phyloP scores from a whole-genome alignment of 2,888 invertebrate species.

The Bimastos eiseni region DNA sequence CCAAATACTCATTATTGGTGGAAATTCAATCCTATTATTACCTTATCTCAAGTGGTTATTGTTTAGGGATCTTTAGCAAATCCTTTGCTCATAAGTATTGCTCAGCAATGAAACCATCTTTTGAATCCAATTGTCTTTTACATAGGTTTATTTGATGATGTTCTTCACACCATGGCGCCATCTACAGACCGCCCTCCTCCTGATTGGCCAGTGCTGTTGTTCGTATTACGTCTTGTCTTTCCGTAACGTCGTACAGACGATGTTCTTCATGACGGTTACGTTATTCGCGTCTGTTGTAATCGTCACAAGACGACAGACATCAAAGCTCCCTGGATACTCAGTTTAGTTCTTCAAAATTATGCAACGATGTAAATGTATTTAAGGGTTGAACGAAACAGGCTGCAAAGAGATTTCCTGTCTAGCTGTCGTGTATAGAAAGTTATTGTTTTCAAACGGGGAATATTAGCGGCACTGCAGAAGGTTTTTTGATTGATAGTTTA shows the following conservation, averaged over 20 bases:
- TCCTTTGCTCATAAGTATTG: too few species aligned
- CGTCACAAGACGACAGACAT: slow-evolving; percentile 6
- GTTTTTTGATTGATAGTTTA: too few species aligned
- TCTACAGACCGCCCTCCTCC: slow-evolving; percentile 18
- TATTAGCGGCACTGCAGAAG: neutral
- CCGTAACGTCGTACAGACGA: slow-evolving; percentile 34
- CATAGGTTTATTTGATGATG: slow-evolving; percentile 27
- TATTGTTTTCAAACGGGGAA: neutral
- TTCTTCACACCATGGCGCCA: slow-evolving; percentile 24
- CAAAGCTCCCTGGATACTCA: slow-evolving; percentile 35
- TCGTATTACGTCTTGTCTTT: slow-evolving; percentile 33
- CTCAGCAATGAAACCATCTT: neutral
- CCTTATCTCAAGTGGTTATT: too few species aligned
- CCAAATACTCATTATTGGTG: too few species aligned
- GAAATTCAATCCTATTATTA: too few species aligned
- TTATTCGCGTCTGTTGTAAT: slow-evolving; percentile 33
- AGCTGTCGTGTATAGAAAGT: neutral
- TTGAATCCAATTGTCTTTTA: neutral
- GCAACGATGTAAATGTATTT: neutral
- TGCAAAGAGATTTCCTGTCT: neutral
- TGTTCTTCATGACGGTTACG: slow-evolving; percentile 32
- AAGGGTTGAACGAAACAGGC: neutral
- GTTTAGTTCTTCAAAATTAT: neutral
- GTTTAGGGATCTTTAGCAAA: too few species aligned
- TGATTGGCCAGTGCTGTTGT: slow-evolving; percentile 25